These are phyloP conservation scores for Atta cephalotes DNA, from an alignment of 1,140 invertebrate species.

Conservation along the genomic window DNA sequence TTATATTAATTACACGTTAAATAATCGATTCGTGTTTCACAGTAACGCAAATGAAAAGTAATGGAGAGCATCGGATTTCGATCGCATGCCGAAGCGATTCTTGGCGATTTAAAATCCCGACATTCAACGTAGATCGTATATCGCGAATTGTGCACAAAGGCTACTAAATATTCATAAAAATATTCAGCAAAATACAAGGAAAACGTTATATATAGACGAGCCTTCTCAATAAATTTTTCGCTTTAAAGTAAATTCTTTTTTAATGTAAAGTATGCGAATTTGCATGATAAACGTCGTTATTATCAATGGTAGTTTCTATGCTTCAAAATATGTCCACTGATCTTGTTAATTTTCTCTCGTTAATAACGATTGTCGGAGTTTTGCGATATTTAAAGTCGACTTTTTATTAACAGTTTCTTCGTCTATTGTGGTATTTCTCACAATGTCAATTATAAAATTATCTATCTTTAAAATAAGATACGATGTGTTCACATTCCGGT, in stretches of 20 bases:
- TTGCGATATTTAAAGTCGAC: constrained; percentile 28
- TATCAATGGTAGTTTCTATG: constrained; percentile 10
- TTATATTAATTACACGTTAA: constrained; percentile 59
- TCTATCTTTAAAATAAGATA: background rate
- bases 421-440: background rate
- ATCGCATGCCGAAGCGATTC: constrained; percentile 21
- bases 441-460: background rate
- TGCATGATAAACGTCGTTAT: constrained; percentile 65
- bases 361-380: constrained; percentile 45
- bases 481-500: constrained; percentile 28
- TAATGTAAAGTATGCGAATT: constrained; percentile 51
- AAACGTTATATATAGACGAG: background rate
- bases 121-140: constrained; percentile 37
- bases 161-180: constrained; percentile 58
- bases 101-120: constrained; percentile 41
- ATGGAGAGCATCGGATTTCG: constrained; percentile 52
- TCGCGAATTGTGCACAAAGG: constrained; percentile 47
- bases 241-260: constrained; percentile 16
- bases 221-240: constrained; percentile 9
- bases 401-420: constrained; percentile 23
- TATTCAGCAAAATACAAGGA: constrained; percentile 6
- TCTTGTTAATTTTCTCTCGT: constrained; percentile 48
- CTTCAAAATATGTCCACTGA: constrained; percentile 2
- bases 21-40: constrained; percentile 41
- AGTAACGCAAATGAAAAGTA: constrained; percentile 44